Evolutionary conservation across 2,113 vertebrate genomes (phyloP).

Genomic region (Antechinus stuartii): DNA sequence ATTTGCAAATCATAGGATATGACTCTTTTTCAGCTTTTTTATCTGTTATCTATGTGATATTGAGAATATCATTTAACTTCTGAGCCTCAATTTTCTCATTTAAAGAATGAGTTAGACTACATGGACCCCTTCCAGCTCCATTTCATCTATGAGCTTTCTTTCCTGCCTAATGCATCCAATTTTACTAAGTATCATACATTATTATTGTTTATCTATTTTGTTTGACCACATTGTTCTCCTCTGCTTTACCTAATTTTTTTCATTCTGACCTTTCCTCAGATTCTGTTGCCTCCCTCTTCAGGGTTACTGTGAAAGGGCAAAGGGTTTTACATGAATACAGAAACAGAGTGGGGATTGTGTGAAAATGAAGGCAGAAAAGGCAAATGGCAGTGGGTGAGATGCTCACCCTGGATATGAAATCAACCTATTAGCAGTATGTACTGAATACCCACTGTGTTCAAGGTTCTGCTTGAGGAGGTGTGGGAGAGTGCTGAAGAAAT

Average conservation of each 20-base stretch:
- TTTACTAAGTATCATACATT: conserved; percentile 6
- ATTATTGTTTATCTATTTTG: conserved; percentile 46
- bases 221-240: conserved; percentile 59
- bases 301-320: conserved; percentile 78
- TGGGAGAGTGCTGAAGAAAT: neutral
- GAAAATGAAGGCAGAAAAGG: conserved; percentile 51
- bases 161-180: neutral
- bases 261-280: conserved; percentile 75
- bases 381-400: conserved; percentile 43
- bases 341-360: conserved; percentile 63
- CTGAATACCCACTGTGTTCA: conserved; percentile 5
- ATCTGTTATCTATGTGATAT: neutral
- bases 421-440: neutral
- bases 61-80: neutral
- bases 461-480: neutral
- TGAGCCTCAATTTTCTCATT: neutral
- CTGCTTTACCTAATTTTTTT: conserved; percentile 67
- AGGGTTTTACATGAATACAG: conserved; percentile 63
- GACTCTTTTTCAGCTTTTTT: neutral
- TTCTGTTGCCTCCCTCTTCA: conserved; percentile 64
- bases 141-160: neutral
- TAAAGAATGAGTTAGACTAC: neutral
- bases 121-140: neutral
- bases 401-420: neutral
- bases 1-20: neutral